A percentile compares a stretch with the other conserved stretches of the same genome.
These are phyloP conservation scores for Drosophila nr. perissopoda DNA, from an alignment of 2,888 invertebrate species.

Conservation along the genomic window DNA sequence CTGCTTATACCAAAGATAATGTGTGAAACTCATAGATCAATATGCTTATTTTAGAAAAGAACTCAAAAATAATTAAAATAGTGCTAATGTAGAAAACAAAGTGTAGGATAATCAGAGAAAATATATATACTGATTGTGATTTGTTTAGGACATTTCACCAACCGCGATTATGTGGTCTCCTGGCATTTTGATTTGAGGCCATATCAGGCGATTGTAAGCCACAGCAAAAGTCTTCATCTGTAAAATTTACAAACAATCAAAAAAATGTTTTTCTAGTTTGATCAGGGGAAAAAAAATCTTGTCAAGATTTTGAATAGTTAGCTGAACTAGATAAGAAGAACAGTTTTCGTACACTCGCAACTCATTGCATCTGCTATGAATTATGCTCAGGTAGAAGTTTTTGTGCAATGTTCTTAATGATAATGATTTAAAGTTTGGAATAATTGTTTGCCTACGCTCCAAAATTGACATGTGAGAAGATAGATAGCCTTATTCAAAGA, in stretches of 20 bases:
- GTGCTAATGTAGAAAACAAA: constrained; percentile 2
- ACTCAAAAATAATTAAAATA: not conserved
- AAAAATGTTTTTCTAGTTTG: not conserved
- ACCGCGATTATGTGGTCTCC: constrained; percentile 85
- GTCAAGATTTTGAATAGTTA: not conserved
- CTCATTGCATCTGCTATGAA: not conserved
- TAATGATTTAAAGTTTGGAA: not conserved
- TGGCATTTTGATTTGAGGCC: constrained; percentile 88
- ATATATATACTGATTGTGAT: constrained; percentile 25
- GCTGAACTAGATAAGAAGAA: not conserved
- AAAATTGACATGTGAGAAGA: not conserved
- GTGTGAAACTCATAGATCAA: constrained; percentile 19
- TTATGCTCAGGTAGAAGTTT: not conserved
- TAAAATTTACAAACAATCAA: constrained; percentile 83
- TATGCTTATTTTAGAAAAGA: not conserved
- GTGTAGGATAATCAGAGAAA: not conserved
- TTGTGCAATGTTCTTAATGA: not conserved
- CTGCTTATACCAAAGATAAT: constrained; percentile 6
- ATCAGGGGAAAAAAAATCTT: not conserved
- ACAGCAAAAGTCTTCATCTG: constrained; percentile 96
- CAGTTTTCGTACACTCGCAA: not conserved
- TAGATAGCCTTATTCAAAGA: not conserved
- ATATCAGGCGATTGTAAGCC: constrained; percentile 92
- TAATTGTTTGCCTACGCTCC: not conserved
- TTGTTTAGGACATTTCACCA: constrained; percentile 69